Percentiles rank a stretch among this genome's conserved stretches.
These are phyloP conservation scores for Lithophane socia DNA, from an alignment of 2,888 invertebrate genomes.

Conservation along the genomic window DNA sequence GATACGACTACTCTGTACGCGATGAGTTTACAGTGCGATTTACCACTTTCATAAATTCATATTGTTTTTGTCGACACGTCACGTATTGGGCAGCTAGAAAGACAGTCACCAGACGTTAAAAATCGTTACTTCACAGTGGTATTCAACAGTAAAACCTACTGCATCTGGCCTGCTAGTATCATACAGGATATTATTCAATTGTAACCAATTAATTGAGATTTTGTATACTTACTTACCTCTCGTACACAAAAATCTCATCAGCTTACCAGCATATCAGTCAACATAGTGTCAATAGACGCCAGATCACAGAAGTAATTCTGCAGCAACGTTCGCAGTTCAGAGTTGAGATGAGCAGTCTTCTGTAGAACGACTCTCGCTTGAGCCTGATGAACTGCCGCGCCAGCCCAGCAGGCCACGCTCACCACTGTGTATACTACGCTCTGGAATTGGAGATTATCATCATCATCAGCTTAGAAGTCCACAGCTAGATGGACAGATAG, in stretches of 20 bases:
- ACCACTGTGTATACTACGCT: slow-evolving; percentile 82
- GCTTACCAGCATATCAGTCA: slow-evolving; percentile 90
- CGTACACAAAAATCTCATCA: not conserved
- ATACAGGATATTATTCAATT: slow-evolving; percentile 1
- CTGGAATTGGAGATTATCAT: slow-evolving; percentile 66
- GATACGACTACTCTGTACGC: not conserved
- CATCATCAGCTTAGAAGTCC: not conserved
- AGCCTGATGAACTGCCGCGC: slow-evolving; percentile 88
- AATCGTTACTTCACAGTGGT: not conserved
- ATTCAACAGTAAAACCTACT: not conserved
- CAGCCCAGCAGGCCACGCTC: slow-evolving; percentile 88
- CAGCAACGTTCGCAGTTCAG: slow-evolving; percentile 81
- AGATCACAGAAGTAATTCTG: slow-evolving; percentile 90
- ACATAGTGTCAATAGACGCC: slow-evolving; percentile 90
- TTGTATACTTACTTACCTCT: not conserved
- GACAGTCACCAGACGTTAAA: not conserved
- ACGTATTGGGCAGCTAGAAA: not conserved
- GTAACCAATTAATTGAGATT: not conserved
- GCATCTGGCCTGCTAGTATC: not conserved
- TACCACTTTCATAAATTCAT: not conserved
- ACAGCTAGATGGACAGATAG: not conserved
- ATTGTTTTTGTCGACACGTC: not conserved
- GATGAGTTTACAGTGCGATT: not conserved
- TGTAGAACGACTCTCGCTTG: slow-evolving; percentile 83
- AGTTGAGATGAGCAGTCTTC: slow-evolving; percentile 84